Evolutionary conservation across 2,888 invertebrate genomes (phyloP).

Genomic region (Strigamia crassipes): DNA sequence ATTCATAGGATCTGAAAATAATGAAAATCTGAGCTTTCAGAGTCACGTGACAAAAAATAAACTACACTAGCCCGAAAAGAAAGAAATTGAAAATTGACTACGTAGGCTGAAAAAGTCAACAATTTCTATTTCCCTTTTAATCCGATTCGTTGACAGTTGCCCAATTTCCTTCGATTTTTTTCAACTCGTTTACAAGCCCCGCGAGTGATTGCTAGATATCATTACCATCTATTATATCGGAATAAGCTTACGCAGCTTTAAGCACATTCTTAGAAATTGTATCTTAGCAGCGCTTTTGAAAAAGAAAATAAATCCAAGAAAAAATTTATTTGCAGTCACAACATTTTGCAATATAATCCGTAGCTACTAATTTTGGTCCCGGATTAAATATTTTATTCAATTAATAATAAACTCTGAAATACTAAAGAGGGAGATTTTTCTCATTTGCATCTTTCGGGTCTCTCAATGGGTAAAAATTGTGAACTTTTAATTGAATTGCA

Average conservation of each 20-base stretch:
- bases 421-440: background rate
- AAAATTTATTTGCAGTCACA: background rate
- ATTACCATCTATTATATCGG: background rate
- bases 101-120: no score
- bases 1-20: no score
- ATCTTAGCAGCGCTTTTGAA: background rate
- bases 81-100: no score
- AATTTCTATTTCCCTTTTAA: no score
- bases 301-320: background rate
- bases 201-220: no score
- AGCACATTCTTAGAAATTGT: background rate
- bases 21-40: no score
- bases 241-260: background rate
- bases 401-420: background rate
- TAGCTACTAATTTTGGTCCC: background rate
- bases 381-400: background rate
- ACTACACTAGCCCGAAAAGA: no score
- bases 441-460: background rate
- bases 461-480: background rate
- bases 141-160: no score
- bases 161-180: no score
- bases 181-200: no score
- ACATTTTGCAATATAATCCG: background rate
- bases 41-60: no score
- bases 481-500: conserved; percentile 22